Evolutionary conservation across 2,113 vertebrate species (phyloP).

Genomic region (Rhipidura dahli): DNA sequence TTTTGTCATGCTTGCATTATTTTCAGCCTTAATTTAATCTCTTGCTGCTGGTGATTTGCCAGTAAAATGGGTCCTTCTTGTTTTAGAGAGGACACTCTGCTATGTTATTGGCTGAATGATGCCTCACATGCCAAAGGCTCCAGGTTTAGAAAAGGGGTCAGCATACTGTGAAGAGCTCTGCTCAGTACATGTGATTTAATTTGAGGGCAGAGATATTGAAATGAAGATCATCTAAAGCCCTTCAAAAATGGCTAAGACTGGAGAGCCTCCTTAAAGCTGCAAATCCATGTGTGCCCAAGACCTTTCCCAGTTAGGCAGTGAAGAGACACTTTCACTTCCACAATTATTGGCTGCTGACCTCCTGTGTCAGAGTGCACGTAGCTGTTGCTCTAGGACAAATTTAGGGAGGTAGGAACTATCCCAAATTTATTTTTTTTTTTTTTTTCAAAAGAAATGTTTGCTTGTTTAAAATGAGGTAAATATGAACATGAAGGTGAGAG

Average conservation of each 20-base stretch:
- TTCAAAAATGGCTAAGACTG: neutral
- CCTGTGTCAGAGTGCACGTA: rapidly evolving
- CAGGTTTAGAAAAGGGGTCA: neutral
- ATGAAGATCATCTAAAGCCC: neutral
- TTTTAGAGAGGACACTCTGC: neutral
- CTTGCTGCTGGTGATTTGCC: neutral
- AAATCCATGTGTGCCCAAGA: neutral
- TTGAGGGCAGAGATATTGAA: neutral
- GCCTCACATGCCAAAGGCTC: neutral
- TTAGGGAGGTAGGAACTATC: neutral
- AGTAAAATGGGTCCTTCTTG: neutral
- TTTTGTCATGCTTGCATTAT: neutral
- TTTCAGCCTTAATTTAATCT: neutral
- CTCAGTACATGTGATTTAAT: neutral
- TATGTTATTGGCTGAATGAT: neutral
- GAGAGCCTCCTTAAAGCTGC: neutral
- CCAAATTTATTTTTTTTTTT: neutral
- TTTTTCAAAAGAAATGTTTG: neutral
- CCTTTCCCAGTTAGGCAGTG: neutral
- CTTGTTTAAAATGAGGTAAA: neutral
- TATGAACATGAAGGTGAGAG: neutral
- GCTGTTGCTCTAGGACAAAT: neutral
- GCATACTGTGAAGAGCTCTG: neutral
- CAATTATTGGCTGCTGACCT: neutral
- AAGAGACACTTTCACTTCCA: neutral